Percentiles rank a stretch among this genome's conserved stretches.
phyloP scores from a whole-genome alignment of 2,113 vertebrate genomes.

The Meleagris gallopavo region DNA sequence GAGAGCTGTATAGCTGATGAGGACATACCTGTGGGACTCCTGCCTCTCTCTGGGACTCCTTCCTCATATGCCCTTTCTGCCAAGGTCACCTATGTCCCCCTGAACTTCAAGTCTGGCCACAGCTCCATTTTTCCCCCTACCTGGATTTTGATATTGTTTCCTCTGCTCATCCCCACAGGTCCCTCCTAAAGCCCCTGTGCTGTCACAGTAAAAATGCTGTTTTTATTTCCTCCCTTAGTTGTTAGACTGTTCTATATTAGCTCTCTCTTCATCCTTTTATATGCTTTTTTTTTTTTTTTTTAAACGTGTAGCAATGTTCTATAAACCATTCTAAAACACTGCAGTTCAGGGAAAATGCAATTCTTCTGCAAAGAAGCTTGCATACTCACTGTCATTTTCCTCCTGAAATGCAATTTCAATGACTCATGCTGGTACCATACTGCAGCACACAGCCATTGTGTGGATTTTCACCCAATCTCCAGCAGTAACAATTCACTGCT shows the following conservation, averaged over 20 bases:
- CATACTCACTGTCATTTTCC: not conserved
- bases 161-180: not conserved
- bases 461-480: not conserved
- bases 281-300: not conserved
- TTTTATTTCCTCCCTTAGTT: not conserved
- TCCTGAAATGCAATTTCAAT: constrained; percentile 1
- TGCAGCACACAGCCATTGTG: constrained; percentile 29
- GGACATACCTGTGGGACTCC: fast-evolving
- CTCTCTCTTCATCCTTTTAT: not conserved
- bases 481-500: constrained; percentile 52
- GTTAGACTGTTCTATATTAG: not conserved
- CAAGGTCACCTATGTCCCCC: not conserved
- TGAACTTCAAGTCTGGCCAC: not conserved
- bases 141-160: not conserved
- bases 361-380: constrained; percentile 10
- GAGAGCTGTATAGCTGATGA: not conserved
- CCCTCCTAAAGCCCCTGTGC: not conserved
- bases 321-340: not conserved
- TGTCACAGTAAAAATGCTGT: not conserved
- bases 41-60: not conserved
- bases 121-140: not conserved
- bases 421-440: constrained; percentile 26
- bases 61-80: not conserved
- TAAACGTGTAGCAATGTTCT: not conserved
- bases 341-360: not conserved